phyloP scores from a whole-genome alignment of 2,113 vertebrate species.

The Halcyon malimbica region DNA sequence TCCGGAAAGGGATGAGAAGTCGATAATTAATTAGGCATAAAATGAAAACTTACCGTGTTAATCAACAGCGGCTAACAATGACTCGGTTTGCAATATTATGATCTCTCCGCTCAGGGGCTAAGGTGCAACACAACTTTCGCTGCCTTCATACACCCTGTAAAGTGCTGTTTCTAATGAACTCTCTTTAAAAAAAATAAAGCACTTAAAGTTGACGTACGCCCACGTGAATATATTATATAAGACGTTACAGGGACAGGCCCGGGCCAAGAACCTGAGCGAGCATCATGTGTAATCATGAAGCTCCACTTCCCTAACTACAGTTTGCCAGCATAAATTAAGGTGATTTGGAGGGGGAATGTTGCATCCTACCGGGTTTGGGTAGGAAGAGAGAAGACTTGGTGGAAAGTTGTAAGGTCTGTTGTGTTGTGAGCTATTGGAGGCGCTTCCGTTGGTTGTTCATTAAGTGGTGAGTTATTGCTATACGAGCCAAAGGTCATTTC shows the following conservation, averaged over 20 bases:
- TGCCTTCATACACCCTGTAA: slow-evolving; percentile 16
- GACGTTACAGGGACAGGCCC: slow-evolving; percentile 45
- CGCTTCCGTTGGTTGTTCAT: slow-evolving; percentile 97
- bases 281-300: slow-evolving; percentile 51
- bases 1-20: slow-evolving; percentile 43
- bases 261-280: slow-evolving; percentile 40
- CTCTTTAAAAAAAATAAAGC: slow-evolving; percentile 35
- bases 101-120: slow-evolving; percentile 6
- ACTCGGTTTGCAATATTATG: slow-evolving; percentile 39
- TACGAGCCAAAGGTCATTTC: slow-evolving; percentile 93
- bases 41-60: slow-evolving; percentile 73
- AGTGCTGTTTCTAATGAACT: slow-evolving; percentile 61
- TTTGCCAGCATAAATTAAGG: slow-evolving; percentile 41
- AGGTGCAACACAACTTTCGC: slow-evolving; percentile 6
- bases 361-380: slow-evolving; percentile 62
- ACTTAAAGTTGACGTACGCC: slow-evolving; percentile 60
- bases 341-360: slow-evolving; percentile 43
- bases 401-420: slow-evolving; percentile 81
- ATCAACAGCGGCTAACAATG: slow-evolving; percentile 54
- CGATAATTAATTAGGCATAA: slow-evolving; percentile 70
- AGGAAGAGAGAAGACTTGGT: slow-evolving; percentile 73
- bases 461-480: slow-evolving; percentile 97
- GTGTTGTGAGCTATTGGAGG: slow-evolving; percentile 80
- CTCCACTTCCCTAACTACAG: slow-evolving; percentile 53
- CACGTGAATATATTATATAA: slow-evolving; percentile 71